phyloP scores from a whole-genome alignment of 2,888 invertebrate genomes.

The Sipha maydis region DNA sequence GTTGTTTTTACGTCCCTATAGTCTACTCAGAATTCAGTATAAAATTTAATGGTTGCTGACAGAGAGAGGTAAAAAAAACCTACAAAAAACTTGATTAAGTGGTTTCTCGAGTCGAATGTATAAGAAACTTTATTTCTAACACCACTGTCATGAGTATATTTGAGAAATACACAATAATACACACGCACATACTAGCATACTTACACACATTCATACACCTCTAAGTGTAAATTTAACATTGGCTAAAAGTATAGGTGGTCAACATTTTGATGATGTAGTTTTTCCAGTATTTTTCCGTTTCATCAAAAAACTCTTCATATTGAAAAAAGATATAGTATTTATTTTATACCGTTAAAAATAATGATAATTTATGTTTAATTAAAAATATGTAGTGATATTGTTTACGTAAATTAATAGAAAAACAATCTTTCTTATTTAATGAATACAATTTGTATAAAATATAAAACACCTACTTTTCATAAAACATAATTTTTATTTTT shows the following conservation, averaged over 20 bases:
- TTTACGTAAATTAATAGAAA: too few relatives aligned
- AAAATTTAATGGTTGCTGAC: constrained; percentile 13
- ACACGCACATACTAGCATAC: too few relatives aligned
- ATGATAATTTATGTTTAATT: not conserved
- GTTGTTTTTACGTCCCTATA: constrained; percentile 16
- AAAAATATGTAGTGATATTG: not conserved
- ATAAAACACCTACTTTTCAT: too few relatives aligned
- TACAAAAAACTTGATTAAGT: constrained; percentile 22
- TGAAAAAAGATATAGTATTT: not conserved
- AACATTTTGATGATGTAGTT: not conserved
- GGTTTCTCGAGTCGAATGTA: not conserved
- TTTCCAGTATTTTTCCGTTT: not conserved
- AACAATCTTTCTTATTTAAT: too few relatives aligned
- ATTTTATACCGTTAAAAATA: not conserved
- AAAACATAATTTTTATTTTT: too few relatives aligned
- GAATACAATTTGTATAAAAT: too few relatives aligned
- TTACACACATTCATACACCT: not conserved
- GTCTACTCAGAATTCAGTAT: constrained; percentile 32
- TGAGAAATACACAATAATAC: too few relatives aligned
- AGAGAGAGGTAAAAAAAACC: not conserved
- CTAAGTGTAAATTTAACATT: not conserved
- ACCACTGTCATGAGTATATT: not conserved
- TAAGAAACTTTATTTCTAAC: constrained; percentile 9
- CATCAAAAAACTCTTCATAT: not conserved
- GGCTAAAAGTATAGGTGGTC: not conserved